A percentile compares a stretch with the other conserved stretches of the same genome.
These are phyloP conservation scores for Bos indicus DNA, from an alignment of 2,113 vertebrate species.

Conservation along the genomic window DNA sequence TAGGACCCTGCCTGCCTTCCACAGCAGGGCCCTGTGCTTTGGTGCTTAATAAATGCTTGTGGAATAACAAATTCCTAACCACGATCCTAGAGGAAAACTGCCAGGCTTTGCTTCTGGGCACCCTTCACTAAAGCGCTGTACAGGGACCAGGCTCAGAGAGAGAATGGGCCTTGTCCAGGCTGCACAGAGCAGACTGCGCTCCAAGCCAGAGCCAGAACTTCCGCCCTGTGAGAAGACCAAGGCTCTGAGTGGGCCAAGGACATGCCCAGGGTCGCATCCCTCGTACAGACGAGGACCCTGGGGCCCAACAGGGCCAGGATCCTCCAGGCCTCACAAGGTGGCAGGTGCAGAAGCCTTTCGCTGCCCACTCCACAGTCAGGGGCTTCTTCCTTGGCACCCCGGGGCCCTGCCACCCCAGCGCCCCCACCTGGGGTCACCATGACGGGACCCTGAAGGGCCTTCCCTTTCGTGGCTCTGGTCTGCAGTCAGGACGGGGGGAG, in stretches of 20 bases:
- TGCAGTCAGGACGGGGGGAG: not conserved
- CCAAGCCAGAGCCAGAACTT: not conserved
- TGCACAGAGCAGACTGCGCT: not conserved
- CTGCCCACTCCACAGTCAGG: too few species aligned
- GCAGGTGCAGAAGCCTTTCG: not conserved
- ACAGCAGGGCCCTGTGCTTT: not conserved
- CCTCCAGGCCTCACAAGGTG: not conserved
- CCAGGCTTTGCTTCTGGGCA: not conserved
- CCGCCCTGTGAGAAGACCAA: not conserved
- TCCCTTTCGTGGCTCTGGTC: slow-evolving; percentile 19
- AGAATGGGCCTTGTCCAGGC: not conserved
- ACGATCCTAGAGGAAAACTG: not conserved
- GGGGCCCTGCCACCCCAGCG: not conserved
- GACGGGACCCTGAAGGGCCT: not conserved
- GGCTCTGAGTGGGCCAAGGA: not conserved
- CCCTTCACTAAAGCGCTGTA: too few species aligned
- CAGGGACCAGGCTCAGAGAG: not conserved
- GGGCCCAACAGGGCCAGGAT: not conserved
- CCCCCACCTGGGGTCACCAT: not conserved
- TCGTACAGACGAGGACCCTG: not conserved
- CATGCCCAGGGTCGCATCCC: not conserved
- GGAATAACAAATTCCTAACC: not conserved
- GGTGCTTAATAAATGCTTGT: not conserved
- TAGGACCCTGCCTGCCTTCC: not conserved
- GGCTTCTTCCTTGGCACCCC: not conserved